A percentile compares a stretch with the other conserved stretches of the same genome.
phyloP scores from a whole-genome alignment of 1,140 invertebrate species.

The Trigoniulus corallinus region DNA sequence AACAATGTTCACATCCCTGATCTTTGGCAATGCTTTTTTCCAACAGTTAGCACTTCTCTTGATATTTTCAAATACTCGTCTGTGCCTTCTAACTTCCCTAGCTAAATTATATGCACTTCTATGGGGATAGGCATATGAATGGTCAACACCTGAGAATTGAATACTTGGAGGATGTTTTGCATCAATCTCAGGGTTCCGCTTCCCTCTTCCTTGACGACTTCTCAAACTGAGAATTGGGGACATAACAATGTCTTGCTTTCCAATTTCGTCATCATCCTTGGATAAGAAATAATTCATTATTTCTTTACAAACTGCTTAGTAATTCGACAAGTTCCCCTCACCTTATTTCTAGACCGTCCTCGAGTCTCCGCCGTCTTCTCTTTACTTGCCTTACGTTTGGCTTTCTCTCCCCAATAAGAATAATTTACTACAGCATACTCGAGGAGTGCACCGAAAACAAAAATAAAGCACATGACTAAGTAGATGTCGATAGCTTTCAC shows the following conservation, averaged over 20 bases:
- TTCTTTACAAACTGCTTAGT: too few relatives aligned
- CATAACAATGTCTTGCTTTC: slow-evolving; percentile 59
- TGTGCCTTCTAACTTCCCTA: slow-evolving; percentile 16
- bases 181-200: slow-evolving; percentile 22
- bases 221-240: slow-evolving; percentile 67
- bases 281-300: too few relatives aligned
- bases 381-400: too few relatives aligned
- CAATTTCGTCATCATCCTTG: slow-evolving; percentile 48
- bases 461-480: too few relatives aligned
- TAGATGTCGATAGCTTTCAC: too few relatives aligned
- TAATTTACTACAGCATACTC: too few relatives aligned
- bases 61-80: slow-evolving; percentile 19
- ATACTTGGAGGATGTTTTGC: slow-evolving; percentile 58
- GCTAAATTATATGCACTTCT: slow-evolving; percentile 6
- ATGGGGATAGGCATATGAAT: slow-evolving; percentile 9
- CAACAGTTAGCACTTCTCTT: slow-evolving; percentile 16
- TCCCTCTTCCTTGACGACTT: too few relatives aligned
- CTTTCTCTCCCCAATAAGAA: too few relatives aligned
- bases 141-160: slow-evolving; percentile 42
- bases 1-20: slow-evolving; percentile 92
- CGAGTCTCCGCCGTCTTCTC: too few relatives aligned
- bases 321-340: too few relatives aligned
- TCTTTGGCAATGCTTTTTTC: slow-evolving; percentile 53
- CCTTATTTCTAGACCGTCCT: too few relatives aligned
- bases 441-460: too few relatives aligned